Evolutionary conservation across 2,113 vertebrate species (phyloP).

Genomic region (Nothobranchius kuhntae): DNA sequence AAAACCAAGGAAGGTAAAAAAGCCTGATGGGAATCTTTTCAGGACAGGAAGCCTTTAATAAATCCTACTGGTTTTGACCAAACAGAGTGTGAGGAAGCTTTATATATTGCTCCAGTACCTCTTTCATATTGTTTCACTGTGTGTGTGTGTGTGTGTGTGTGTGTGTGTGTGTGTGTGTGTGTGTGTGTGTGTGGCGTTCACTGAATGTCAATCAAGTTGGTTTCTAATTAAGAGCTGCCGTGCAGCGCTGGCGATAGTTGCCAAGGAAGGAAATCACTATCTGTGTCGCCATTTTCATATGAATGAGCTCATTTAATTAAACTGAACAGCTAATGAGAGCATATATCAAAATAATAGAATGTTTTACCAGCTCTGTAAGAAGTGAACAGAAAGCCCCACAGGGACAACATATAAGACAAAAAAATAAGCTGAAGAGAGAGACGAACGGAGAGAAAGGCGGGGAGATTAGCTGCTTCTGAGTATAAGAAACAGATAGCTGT

Average conservation of each 20-base stretch:
- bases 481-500: conserved; percentile 66
- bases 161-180: conserved; percentile 14
- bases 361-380: conserved; percentile 59
- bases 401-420: conserved; percentile 59
- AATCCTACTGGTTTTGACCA: too few species aligned
- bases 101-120: neutral
- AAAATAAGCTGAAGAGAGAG: conserved; percentile 38
- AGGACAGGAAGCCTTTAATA: conserved; percentile 8
- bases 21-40: conserved; percentile 64
- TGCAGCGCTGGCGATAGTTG: conserved; percentile 87
- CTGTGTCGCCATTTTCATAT: conserved; percentile 87
- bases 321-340: conserved; percentile 77
- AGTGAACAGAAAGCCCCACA: conserved; percentile 49
- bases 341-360: conserved; percentile 77
- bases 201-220: conserved; percentile 66
- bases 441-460: conserved; percentile 48
- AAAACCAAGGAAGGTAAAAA: conserved; percentile 50
- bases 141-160: too few species aligned
- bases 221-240: conserved; percentile 89
- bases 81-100: too few species aligned
- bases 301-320: conserved; percentile 90
- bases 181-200: conserved; percentile 7
- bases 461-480: conserved; percentile 65
- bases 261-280: conserved; percentile 86
- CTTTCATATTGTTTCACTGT: conserved; percentile 17